Percentiles rank a stretch among this genome's conserved stretches.
Conservation (phyloP, 2,797 vertebrate species). For the Crocodylus rhombifer region DNA sequence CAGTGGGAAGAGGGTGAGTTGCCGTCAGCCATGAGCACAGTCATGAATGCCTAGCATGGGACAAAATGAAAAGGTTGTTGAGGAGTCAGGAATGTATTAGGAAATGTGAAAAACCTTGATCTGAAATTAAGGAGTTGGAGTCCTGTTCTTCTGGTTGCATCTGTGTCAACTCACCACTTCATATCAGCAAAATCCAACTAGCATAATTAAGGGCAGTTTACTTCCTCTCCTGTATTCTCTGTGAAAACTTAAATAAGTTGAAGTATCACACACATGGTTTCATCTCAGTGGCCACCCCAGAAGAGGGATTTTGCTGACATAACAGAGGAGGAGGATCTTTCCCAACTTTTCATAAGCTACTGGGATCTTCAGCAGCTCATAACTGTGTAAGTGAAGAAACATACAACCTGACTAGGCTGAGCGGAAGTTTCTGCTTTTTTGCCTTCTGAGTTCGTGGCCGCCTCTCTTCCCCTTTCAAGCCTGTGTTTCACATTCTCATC, state of each 20-base stretch:
- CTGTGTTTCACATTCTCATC: not conserved
- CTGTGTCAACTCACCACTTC: not conserved
- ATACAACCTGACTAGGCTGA: accelerated
- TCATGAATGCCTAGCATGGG: constrained; percentile 5
- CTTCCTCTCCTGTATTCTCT: not conserved
- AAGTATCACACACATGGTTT: not conserved
- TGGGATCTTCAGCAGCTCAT: not conserved
- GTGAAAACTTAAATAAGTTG: not conserved
- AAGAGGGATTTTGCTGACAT: not conserved
- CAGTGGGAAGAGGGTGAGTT: constrained; percentile 31
- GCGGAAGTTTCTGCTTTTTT: not conserved
- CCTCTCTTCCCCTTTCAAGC: not conserved
- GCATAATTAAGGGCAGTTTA: not conserved
- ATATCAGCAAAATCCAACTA: not conserved
- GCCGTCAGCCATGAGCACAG: constrained; percentile 10
- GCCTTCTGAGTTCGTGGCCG: not conserved
- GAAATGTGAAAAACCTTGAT: not conserved
- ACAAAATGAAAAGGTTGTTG: not conserved
- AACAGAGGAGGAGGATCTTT: not conserved
- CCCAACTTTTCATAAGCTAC: not conserved
- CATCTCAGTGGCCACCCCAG: not conserved
- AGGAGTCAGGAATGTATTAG: not conserved
- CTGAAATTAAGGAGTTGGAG: not conserved
- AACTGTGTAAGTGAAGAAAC: not conserved
- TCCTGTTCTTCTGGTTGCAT: not conserved